These are phyloP conservation scores for Stercorarius parasiticus DNA, from an alignment of 2,113 vertebrate species.

Conservation along the genomic window DNA sequence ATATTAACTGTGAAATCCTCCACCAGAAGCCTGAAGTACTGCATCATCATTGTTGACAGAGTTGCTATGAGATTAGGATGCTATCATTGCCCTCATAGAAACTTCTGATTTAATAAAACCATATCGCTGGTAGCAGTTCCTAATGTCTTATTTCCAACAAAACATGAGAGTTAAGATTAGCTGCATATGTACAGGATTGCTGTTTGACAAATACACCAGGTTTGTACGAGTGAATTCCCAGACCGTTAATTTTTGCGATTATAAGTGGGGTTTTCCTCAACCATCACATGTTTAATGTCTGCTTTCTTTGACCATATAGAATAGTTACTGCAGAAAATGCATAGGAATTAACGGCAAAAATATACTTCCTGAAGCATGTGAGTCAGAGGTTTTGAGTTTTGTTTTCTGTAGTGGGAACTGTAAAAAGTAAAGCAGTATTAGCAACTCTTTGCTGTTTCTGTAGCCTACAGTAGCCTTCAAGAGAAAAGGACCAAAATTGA, in stretches of 20 bases:
- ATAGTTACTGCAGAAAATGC: background rate
- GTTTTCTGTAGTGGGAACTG: background rate
- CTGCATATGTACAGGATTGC: background rate
- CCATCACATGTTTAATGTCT: background rate
- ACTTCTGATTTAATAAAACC: background rate
- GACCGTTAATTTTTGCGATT: background rate
- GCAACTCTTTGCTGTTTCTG: background rate
- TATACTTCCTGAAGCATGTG: background rate
- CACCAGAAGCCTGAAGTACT: background rate
- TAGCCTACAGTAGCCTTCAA: background rate
- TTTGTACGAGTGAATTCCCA: background rate
- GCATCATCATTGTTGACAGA: background rate
- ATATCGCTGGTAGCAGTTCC: background rate
- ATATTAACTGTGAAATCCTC: background rate
- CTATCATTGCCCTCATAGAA: background rate
- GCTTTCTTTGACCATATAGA: background rate
- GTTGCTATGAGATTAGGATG: background rate
- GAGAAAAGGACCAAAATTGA: constrained; percentile 6
- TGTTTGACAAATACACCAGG: background rate
- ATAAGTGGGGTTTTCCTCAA: background rate
- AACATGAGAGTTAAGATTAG: background rate
- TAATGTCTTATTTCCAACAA: background rate
- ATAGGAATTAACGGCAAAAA: background rate
- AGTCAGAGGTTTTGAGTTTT: background rate
- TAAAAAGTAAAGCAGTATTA: background rate